These are phyloP conservation scores for Sebastes diploproa DNA, from an alignment of 2,797 vertebrate genomes.

Conservation along the genomic window DNA sequence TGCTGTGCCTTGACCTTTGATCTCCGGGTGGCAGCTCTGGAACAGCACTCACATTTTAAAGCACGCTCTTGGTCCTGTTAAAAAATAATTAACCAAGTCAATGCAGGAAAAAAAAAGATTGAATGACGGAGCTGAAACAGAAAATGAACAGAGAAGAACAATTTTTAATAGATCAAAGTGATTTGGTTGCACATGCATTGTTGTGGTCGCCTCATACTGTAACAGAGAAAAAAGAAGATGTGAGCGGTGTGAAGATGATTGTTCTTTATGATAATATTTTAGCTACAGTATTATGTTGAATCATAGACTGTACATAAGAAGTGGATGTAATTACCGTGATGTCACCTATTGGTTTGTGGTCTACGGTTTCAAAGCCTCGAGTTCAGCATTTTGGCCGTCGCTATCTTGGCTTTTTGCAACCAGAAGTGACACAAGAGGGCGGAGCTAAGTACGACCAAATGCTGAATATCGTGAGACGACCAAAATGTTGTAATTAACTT, in stretches of 20 bases:
- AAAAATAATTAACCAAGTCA: constrained; percentile 76
- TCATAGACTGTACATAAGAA: too few relatives aligned
- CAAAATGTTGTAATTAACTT: neutral
- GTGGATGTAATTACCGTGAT: too few relatives aligned
- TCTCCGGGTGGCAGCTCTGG: constrained; percentile 58
- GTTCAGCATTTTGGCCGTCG: neutral
- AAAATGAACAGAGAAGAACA: constrained; percentile 22
- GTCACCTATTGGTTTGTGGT: too few relatives aligned
- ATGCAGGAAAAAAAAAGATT: constrained; percentile 2
- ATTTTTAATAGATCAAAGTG: neutral
- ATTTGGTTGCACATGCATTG: neutral
- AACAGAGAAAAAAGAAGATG: neutral
- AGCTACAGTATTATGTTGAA: neutral
- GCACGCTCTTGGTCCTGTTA: constrained; percentile 41
- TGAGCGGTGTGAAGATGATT: constrained; percentile 21
- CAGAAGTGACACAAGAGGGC: neutral
- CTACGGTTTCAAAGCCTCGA: too few relatives aligned
- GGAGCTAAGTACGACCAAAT: neutral
- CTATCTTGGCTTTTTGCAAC: neutral
- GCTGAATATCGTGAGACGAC: fast-evolving
- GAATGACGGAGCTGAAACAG: neutral
- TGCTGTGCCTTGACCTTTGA: constrained; percentile 78
- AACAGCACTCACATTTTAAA: constrained; percentile 72
- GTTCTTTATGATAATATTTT: constrained; percentile 24
- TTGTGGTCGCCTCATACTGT: neutral